Evolutionary conservation across 2,113 vertebrate genomes (phyloP).

Genomic region (Gallinago media): DNA sequence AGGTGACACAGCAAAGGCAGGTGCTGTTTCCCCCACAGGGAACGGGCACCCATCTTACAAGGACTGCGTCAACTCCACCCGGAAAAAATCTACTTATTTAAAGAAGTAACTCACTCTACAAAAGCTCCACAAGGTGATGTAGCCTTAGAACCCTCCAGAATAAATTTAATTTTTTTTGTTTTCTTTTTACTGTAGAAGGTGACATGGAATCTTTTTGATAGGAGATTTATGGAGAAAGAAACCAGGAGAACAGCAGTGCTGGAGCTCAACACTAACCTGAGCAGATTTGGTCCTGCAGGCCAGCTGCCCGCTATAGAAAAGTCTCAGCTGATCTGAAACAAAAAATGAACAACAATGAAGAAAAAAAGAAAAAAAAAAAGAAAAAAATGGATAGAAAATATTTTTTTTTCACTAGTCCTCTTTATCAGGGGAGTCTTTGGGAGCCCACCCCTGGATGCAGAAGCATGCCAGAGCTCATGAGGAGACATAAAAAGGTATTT

Average conservation of each 20-base stretch:
- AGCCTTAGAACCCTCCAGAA: background rate
- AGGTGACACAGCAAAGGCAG: background rate
- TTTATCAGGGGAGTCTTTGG: background rate
- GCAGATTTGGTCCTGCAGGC: background rate
- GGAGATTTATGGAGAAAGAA: background rate
- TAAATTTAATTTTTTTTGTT: too few relatives aligned
- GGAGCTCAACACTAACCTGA: background rate
- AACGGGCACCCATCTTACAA: background rate
- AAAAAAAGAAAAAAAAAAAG: background rate
- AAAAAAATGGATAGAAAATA: background rate
- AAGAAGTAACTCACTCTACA: background rate
- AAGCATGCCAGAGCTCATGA: background rate
- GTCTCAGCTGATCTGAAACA: background rate
- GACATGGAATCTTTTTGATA: background rate
- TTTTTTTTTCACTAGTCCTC: background rate
- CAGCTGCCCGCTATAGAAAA: background rate
- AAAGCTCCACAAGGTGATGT: background rate
- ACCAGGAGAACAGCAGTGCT: background rate
- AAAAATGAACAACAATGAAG: too few relatives aligned
- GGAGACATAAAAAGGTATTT: background rate
- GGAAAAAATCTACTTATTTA: background rate
- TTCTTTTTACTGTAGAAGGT: background rate
- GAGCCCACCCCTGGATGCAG: background rate
- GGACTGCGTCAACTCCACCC: background rate
- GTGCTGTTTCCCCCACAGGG: background rate